Conservation (phyloP, 2,888 invertebrate species). For the Amiota communis region DNA sequence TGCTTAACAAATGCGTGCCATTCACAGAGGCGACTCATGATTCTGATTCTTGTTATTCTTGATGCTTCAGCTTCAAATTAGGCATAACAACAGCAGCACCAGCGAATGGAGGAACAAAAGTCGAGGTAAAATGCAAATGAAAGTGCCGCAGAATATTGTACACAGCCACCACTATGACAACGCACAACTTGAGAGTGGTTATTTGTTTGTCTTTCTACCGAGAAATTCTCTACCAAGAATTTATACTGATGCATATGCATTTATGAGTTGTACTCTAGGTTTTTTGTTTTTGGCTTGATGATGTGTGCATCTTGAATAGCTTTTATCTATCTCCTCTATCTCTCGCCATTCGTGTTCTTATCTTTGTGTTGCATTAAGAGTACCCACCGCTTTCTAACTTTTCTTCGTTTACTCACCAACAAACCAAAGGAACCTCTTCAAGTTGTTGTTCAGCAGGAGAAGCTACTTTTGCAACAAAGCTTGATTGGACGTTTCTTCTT, state of each 20-base stretch:
- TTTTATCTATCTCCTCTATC: too few species aligned
- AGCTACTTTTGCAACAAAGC: constrained; percentile 6
- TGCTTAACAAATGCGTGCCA: constrained; percentile 22
- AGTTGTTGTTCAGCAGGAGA: not conserved
- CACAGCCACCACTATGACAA: too few species aligned
- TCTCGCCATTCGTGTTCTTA: not conserved
- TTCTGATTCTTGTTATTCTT: not conserved
- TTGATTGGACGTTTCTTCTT: constrained; percentile 22
- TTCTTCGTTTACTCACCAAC: too few species aligned
- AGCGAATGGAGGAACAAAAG: not conserved
- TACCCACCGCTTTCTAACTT: too few species aligned
- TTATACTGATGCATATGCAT: not conserved
- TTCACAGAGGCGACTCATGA: constrained; percentile 11
- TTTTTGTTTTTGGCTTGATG: not conserved
- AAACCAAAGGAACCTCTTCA: too few species aligned
- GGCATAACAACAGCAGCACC: constrained; percentile 3
- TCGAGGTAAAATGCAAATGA: constrained; percentile 17
- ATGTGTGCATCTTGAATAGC: not conserved
- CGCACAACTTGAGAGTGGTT: too few species aligned
- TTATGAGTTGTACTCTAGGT: constrained; percentile 13
- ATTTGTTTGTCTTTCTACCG: too few species aligned
- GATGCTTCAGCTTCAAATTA: constrained; percentile 17
- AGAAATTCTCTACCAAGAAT: too few species aligned
- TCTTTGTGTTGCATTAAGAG: not conserved
- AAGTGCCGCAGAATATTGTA: constrained; percentile 7